Conservation (phyloP, 2,113 vertebrate species). For the Mirounga angustirostris region DNA sequence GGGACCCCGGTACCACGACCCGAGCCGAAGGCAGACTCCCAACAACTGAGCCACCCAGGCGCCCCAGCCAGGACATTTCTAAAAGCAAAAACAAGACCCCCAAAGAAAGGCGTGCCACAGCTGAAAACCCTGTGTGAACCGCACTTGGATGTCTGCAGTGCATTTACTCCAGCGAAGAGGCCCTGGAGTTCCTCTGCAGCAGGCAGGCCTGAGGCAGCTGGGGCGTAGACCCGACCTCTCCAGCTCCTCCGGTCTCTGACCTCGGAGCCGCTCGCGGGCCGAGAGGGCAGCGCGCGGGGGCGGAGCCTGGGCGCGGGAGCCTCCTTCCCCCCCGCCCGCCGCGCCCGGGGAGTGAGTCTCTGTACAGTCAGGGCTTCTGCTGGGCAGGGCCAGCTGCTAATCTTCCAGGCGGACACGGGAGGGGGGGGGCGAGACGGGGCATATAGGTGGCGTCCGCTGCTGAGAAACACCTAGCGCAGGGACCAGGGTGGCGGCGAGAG, state of each 20-base stretch:
- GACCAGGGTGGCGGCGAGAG: conserved; percentile 48
- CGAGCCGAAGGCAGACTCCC: too few species aligned
- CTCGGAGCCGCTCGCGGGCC: rapidly evolving
- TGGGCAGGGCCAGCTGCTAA: conserved; percentile 73
- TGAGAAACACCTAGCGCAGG: conserved; percentile 57
- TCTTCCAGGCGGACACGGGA: conserved; percentile 53
- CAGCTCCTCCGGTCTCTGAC: not conserved
- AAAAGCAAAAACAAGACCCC: not conserved
- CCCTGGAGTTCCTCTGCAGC: too few species aligned
- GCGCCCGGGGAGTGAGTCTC: not conserved
- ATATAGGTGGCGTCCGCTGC: conserved; percentile 43
- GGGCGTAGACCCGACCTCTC: too few species aligned
- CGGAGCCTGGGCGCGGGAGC: not conserved
- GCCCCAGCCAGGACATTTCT: not conserved
- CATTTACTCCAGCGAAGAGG: not conserved
- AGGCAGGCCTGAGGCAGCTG: not conserved
- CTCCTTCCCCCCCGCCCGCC: not conserved
- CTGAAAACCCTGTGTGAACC: not conserved
- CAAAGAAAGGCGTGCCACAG: not conserved
- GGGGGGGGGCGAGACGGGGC: not conserved
- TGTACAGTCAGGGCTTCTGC: conserved; percentile 64
- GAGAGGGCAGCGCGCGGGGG: not conserved
- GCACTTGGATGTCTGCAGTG: not conserved
- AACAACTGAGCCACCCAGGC: too few species aligned
- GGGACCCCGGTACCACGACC: too few species aligned